Base-by-base conservation (phyloP, 2,113 vertebrate genomes). In the Myrmophylax atrothorax region DNA sequence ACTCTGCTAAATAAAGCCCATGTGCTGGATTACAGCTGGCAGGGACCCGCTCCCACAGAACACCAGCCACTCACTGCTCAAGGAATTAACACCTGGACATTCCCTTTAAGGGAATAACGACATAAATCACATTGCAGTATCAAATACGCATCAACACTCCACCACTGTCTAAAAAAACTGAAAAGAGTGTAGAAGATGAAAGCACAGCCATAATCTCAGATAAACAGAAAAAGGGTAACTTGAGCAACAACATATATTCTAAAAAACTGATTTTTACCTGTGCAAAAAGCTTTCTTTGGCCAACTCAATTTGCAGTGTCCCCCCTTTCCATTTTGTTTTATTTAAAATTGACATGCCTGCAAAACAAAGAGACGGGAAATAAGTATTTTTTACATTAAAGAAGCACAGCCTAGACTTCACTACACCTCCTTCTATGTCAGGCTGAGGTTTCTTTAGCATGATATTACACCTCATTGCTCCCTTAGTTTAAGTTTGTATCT, bases 291-390 rank as follows among this genome's bases (percentile, higher is more conserved):
- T 99, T 98, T 99, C 99, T 94, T 99, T 99, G 77, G 99, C 99
- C 50, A 98, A 77, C 96, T 99, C 99, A 64, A 99, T 99, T 96
- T 99, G 98, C 69, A 99, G 96, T 3, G 98, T 99, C 76, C 98
- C 99, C 67, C 99, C 99, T 97, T 99, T 99, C 99, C 99, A 99
- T 96, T 98, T 99, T 47, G 99, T 98, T 97, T 99, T 99, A 97
- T 99, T 99, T 93, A 99, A 96, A 92, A 98, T 10, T 4, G 98
- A 99, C 92, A 99, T 59, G 95, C 99, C 99, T 99, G 76, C 81
- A 86, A 96, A 94, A 44, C 23, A 96, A 89, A 62, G 53, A 91
- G 58, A 79, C 3, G 12, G 14, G 42, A 63, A 79, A 38, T 24
- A 3, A 84, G 0, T 47, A 11, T 60, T 74, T 70, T 69, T 47